Evolutionary conservation across 1,140 invertebrate species (phyloP), one percentile per base, ranked within the genome.

Genomic region (Heliconius hermathena): DNA sequence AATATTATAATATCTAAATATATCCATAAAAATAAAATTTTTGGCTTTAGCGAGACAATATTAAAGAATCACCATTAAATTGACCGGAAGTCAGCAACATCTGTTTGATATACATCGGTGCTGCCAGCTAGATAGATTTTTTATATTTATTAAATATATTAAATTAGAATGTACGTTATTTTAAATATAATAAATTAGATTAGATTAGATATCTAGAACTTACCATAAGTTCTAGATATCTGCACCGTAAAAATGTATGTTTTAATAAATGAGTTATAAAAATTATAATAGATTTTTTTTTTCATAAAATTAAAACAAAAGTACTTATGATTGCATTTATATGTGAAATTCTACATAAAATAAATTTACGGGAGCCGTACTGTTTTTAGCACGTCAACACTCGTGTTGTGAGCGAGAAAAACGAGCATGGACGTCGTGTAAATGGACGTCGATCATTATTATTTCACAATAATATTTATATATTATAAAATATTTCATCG

Each of bases 381-480:
- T 52, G 6, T 77, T 26, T 77, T 52, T 18, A 66, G 26, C 38
- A 52, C 41, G 70, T 16, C 73, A 81, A 78, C 80, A 81, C 80
- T 73, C 2, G 54, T 81, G 80, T 81, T 78, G 49, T 81, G 82
- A 83, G 79, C 76, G 49, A 78, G 73, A 81, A 81, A 81, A 81
- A 81, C 60, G 80, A 84, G 82, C 82, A 84, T 84, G 82, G 82
- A 82, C 76, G 82, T 81, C 82, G 74, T 78, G 46, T 72, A 70
- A 76, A 81, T 74, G 76, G 74, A 78, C 80, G 78, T 81, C 80
- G 80, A 81, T 81, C 80, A 76, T 81, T 81, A 78, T 78, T 71
- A 77, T 77, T 81, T 81, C 76, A 81, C 76, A 81, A 81, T 81
- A 78, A 74, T 75, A 77, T 81, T 74, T 71, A 73, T 78, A 72